These are phyloP conservation scores for Microcebus murinus DNA, from an alignment of 2,113 vertebrate genomes.

Conservation along the genomic window DNA sequence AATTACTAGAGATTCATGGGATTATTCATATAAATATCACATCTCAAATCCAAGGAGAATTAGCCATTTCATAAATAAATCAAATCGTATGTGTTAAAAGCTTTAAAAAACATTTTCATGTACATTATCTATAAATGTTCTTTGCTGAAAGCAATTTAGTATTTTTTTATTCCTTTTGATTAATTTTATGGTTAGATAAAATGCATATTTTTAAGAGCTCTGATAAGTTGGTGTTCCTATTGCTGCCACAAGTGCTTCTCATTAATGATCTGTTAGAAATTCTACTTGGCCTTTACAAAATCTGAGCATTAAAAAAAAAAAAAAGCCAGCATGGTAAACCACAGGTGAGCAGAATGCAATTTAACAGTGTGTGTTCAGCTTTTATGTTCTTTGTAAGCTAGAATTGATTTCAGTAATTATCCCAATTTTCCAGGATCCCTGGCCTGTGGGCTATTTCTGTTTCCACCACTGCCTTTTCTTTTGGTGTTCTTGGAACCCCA, in stretches of 20 bases:
- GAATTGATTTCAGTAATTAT: constrained; percentile 78
- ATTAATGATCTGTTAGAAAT: constrained; percentile 55
- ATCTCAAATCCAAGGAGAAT: neutral
- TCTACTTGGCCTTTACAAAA: constrained; percentile 65
- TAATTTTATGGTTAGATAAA: constrained; percentile 32
- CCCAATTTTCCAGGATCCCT: constrained; percentile 56
- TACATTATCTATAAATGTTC: constrained; percentile 3
- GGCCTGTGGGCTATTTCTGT: constrained; percentile 50
- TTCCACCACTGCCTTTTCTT: constrained; percentile 48
- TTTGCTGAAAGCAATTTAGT: neutral
- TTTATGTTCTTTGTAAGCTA: constrained; percentile 69
- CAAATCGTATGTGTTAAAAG: neutral
- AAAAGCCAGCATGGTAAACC: neutral
- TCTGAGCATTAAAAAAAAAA: constrained; percentile 21
- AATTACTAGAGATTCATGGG: neutral
- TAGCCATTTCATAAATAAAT: constrained; percentile 12
- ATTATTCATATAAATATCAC: neutral
- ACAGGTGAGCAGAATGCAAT: constrained; percentile 66
- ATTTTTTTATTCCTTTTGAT: constrained; percentile 41
- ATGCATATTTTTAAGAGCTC: constrained; percentile 34
- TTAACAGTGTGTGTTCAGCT: constrained; percentile 72
- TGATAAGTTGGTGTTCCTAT: neutral
- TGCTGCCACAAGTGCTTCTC: neutral
- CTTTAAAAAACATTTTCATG: neutral
- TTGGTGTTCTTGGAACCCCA: constrained; percentile 39